A percentile compares a stretch with the other conserved stretches of the same genome.
phyloP scores from a whole-genome alignment of 2,113 vertebrate genomes.

The Oryzias woworae region DNA sequence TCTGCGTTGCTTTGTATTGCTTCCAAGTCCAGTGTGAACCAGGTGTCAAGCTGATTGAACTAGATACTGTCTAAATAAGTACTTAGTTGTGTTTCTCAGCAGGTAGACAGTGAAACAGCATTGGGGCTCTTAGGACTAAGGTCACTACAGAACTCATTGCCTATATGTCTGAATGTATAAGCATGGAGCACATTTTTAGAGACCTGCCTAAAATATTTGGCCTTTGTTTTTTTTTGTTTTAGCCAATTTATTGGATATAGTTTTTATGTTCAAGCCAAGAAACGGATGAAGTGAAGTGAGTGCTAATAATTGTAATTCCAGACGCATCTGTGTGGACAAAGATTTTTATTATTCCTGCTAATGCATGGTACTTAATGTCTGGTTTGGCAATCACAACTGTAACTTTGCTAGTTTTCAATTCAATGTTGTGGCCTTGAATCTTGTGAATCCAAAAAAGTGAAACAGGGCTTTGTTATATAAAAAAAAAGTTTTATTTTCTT shows the following conservation, averaged over 20 bases:
- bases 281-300: conserved; percentile 12
- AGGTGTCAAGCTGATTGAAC: too few species aligned
- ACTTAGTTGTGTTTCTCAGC: conserved; percentile 21
- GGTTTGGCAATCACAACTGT: neutral
- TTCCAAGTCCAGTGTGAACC: too few species aligned
- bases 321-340: conserved; percentile 12
- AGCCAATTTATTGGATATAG: conserved; percentile 9
- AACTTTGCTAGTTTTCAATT: neutral
- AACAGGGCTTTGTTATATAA: too few species aligned
- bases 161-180: conserved; percentile 33
- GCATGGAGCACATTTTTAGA: conserved; percentile 4
- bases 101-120: conserved; percentile 15
- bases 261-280: conserved; percentile 9
- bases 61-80: conserved; percentile 26
- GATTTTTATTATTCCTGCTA: neutral
- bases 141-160: conserved; percentile 50
- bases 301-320: conserved; percentile 20
- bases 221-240: conserved; percentile 6
- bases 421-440: neutral
- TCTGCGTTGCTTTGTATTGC: too few species aligned
- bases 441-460: neutral
- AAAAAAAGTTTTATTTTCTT: too few species aligned
- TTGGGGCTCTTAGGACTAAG: conserved; percentile 35
- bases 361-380: neutral
- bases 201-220: neutral